phyloP scores from a whole-genome alignment of 2,797 vertebrate species.

The Cygnus olor region DNA sequence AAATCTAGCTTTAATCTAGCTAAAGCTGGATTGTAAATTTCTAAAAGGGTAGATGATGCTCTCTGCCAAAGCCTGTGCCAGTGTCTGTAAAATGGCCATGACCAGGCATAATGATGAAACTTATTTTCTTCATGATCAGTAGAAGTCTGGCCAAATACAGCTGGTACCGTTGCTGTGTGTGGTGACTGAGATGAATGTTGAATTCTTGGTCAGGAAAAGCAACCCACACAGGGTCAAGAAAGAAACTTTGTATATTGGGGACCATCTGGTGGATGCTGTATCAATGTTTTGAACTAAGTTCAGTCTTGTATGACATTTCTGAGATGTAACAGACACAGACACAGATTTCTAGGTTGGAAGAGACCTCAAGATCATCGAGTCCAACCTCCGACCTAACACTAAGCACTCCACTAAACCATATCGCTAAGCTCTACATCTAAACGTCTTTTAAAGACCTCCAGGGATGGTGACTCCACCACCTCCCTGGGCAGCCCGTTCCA shows the following conservation, averaged over 20 bases:
- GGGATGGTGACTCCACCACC: too few relatives aligned
- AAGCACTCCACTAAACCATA: too few relatives aligned
- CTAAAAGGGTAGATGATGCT: neutral
- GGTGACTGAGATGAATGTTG: neutral
- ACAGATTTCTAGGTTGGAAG: too few relatives aligned
- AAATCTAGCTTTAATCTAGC: neutral
- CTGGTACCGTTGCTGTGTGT: neutral
- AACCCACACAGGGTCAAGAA: slow-evolving; percentile 52
- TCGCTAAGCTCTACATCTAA: too few relatives aligned
- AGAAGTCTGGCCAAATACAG: slow-evolving; percentile 14
- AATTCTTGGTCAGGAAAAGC: slow-evolving; percentile 58
- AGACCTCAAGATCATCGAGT: too few relatives aligned
- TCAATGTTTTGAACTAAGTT: slow-evolving; percentile 59
- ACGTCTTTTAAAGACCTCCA: too few relatives aligned
- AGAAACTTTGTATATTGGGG: slow-evolving; percentile 20
- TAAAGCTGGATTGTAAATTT: neutral
- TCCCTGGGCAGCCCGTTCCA: too few relatives aligned
- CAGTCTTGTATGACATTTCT: slow-evolving; percentile 32
- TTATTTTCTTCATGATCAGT: neutral
- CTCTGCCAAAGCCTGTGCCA: neutral
- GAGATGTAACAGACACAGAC: slow-evolving; percentile 37
- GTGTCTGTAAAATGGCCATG: neutral
- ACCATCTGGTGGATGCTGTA: slow-evolving; percentile 54
- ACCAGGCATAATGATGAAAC: neutral
- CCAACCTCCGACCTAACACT: too few relatives aligned